Percentiles rank a stretch among this genome's conserved stretches.
Evolutionary conservation across 2,113 vertebrate genomes (phyloP).

Genomic region (Tapirus terrestris): DNA sequence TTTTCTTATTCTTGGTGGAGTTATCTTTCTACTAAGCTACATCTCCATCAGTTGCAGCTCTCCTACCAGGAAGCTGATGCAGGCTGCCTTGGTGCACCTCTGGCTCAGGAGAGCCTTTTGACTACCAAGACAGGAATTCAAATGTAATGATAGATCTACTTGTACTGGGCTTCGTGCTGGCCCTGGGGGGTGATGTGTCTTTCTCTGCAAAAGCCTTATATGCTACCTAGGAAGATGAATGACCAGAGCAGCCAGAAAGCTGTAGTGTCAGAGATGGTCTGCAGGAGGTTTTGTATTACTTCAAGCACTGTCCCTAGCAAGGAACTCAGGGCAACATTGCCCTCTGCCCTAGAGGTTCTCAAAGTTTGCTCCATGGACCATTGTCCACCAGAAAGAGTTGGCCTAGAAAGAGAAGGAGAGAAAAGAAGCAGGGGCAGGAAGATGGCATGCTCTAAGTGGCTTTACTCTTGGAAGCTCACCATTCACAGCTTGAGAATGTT

Average conservation of each 20-base stretch:
- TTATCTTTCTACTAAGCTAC: not conserved
- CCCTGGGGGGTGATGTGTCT: not conserved
- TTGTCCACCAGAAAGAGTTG: not conserved
- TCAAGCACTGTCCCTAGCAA: not conserved
- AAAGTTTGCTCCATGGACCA: not conserved
- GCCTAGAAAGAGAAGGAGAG: not conserved
- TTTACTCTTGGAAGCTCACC: constrained; percentile 46
- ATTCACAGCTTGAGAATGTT: constrained; percentile 70
- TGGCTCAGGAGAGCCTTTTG: not conserved
- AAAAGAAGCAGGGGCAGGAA: constrained; percentile 21
- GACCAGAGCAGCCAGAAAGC: not conserved
- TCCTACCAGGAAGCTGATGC: not conserved
- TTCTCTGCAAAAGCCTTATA: not conserved
- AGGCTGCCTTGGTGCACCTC: not conserved
- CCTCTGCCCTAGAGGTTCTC: not conserved
- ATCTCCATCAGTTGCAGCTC: not conserved
- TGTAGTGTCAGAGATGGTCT: not conserved
- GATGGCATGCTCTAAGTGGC: constrained; percentile 42
- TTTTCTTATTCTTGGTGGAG: not conserved
- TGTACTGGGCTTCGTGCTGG: not conserved
- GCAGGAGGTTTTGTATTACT: not conserved
- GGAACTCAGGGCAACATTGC: not conserved
- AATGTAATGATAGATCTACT: accelerated
- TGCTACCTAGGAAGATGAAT: not conserved
- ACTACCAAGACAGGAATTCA: not conserved